These are phyloP conservation scores for Leucoma salicis DNA, from an alignment of 2,888 invertebrate genomes.

Conservation along the genomic window DNA sequence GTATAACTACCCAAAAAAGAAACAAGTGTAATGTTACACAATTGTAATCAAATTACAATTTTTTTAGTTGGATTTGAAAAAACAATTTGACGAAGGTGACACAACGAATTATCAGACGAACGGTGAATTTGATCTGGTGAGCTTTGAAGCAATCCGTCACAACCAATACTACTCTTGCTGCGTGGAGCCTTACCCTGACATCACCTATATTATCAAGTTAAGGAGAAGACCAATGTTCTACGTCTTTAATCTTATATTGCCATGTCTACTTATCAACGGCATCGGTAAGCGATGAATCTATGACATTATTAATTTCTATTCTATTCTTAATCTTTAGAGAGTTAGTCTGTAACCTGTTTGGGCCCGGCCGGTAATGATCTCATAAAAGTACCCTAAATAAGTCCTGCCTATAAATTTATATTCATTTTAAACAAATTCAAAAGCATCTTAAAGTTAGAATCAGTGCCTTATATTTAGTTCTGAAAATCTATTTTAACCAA, in stretches of 20 bases:
- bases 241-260: slow-evolving; percentile 92
- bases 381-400: too few relatives aligned
- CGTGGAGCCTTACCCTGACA: slow-evolving; percentile 91
- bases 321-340: not conserved
- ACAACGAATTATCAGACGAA: slow-evolving; percentile 95
- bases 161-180: slow-evolving; percentile 91
- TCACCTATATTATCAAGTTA: slow-evolving; percentile 90
- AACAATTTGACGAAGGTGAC: slow-evolving; percentile 91
- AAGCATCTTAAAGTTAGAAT: too few relatives aligned
- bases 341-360: too few relatives aligned
- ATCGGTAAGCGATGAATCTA: slow-evolving; percentile 83
- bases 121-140: slow-evolving; percentile 92
- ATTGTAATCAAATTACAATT: slow-evolving; percentile 2
- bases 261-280: slow-evolving; percentile 92
- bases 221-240: slow-evolving; percentile 91
- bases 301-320: slow-evolving; percentile 1
- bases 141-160: slow-evolving; percentile 88
- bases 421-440: too few relatives aligned
- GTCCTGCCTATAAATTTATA: too few relatives aligned
- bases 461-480: too few relatives aligned
- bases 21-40: too few relatives aligned
- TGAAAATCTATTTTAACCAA: too few relatives aligned
- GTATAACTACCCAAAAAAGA: too few relatives aligned
- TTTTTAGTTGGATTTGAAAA: slow-evolving; percentile 86
- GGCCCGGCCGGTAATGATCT: too few relatives aligned